Percentiles rank a stretch among this genome's conserved stretches.
phyloP scores from a whole-genome alignment of 2,888 invertebrate species.

The Amorpha juglandis region DNA sequence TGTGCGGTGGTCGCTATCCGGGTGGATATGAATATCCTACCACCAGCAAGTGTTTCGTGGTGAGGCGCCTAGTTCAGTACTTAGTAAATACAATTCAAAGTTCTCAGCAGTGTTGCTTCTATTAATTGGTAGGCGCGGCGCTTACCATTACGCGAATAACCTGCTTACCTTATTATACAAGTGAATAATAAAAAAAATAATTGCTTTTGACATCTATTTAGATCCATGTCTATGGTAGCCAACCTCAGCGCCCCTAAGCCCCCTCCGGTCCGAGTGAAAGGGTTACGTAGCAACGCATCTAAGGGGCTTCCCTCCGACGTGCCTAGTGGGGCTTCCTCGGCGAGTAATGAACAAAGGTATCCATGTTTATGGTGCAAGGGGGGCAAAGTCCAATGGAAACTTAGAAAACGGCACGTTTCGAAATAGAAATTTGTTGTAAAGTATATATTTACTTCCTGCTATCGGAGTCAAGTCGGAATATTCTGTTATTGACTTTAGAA shows the following conservation, averaged over 20 bases:
- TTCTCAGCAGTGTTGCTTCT: no score
- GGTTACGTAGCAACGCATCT: slow-evolving; percentile 25
- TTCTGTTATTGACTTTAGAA: not conserved
- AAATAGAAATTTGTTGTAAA: not conserved
- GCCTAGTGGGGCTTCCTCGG: slow-evolving; percentile 13
- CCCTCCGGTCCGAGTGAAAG: slow-evolving; percentile 16
- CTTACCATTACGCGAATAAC: no score
- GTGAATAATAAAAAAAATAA: no score
- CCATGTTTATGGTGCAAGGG: slow-evolving; percentile 11
- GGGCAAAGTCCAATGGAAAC: slow-evolving; percentile 1
- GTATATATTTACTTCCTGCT: no score
- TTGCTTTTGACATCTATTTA: no score
- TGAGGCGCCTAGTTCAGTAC: no score
- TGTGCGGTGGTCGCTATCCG: no score
- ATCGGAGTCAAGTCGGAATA: not conserved
- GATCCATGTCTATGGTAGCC: not conserved
- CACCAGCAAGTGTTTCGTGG: no score
- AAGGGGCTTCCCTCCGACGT: slow-evolving; percentile 17
- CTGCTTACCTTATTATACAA: no score
- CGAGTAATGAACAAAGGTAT: slow-evolving; percentile 20
- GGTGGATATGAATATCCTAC: no score
- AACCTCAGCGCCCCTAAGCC: not conserved
- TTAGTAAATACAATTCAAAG: no score
- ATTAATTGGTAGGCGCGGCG: no score
- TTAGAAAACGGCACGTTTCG: not conserved